Conservation (phyloP, 2,113 vertebrate species). For the Pluvialis apricaria region DNA sequence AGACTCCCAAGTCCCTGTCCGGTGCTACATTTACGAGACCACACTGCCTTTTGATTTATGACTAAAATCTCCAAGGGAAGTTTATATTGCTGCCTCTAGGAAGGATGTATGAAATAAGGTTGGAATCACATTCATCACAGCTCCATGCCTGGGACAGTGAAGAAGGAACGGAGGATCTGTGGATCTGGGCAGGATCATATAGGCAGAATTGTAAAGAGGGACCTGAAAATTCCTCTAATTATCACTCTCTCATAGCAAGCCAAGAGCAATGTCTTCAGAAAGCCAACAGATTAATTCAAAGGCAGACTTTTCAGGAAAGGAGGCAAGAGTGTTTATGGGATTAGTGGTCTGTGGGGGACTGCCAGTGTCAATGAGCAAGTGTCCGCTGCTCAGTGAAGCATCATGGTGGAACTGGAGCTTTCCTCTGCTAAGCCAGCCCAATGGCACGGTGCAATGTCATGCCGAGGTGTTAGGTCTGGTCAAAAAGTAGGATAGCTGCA, state of each 20-base stretch:
- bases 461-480: background rate
- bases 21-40: background rate
- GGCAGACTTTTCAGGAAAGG: background rate
- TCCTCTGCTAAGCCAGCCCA: rapidly evolving
- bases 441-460: rapidly evolving
- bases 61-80: background rate
- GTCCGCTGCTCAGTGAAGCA: background rate
- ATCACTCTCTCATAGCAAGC: background rate
- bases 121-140: background rate
- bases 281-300: background rate
- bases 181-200: background rate
- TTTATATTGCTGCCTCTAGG: background rate
- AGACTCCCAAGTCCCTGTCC: background rate
- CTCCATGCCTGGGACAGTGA: background rate
- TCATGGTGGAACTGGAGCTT: background rate
- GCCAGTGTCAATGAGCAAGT: background rate
- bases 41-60: background rate
- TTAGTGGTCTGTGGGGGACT: background rate
- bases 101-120: background rate
- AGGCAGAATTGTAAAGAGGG: background rate
- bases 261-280: background rate
- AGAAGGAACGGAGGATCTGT: background rate
- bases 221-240: background rate
- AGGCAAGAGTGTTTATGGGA: background rate
- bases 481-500: background rate